Evolutionary conservation across 2,797 vertebrate genomes (phyloP).

Genomic region (Leptatherina wallacei): DNA sequence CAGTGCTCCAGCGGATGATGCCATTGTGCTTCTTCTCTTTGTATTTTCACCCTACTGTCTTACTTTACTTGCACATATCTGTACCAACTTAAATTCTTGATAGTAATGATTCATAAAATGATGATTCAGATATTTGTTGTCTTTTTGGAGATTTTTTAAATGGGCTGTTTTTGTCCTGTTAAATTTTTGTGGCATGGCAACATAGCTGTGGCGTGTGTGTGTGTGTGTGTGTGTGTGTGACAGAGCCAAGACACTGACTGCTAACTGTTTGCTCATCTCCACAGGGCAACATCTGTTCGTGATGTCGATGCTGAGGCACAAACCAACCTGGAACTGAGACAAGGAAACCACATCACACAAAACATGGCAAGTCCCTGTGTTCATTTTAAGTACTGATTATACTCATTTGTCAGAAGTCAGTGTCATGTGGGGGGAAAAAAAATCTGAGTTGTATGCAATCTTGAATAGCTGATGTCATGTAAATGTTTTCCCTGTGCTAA

Average conservation of each 20-base stretch:
- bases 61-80: conserved; percentile 39
- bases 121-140: neutral
- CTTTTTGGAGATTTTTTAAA: neutral
- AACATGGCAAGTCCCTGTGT: conserved; percentile 82
- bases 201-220: conserved; percentile 14
- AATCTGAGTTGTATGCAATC: conserved; percentile 8
- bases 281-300: conserved; percentile 84
- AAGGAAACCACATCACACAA: conserved; percentile 79
- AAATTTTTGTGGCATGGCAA: neutral
- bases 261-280: conserved; percentile 64
- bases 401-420: conserved; percentile 25
- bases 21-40: conserved; percentile 48
- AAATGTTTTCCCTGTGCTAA: neutral
- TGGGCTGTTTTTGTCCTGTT: neutral
- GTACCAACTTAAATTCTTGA: too few species aligned
- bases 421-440: conserved; percentile 23
- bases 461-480: neutral
- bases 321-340: conserved; percentile 82
- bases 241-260: conserved; percentile 62
- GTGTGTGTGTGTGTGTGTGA: conserved; percentile 25
- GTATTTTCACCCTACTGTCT: conserved; percentile 48
- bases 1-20: conserved; percentile 32
- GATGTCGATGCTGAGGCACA: conserved; percentile 81
- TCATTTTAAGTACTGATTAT: conserved; percentile 20
- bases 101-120: neutral